A percentile compares a stretch with the other conserved stretches of the same genome.
Evolutionary conservation across 2,797 vertebrate species (phyloP).

Genomic region (Manis javanica): DNA sequence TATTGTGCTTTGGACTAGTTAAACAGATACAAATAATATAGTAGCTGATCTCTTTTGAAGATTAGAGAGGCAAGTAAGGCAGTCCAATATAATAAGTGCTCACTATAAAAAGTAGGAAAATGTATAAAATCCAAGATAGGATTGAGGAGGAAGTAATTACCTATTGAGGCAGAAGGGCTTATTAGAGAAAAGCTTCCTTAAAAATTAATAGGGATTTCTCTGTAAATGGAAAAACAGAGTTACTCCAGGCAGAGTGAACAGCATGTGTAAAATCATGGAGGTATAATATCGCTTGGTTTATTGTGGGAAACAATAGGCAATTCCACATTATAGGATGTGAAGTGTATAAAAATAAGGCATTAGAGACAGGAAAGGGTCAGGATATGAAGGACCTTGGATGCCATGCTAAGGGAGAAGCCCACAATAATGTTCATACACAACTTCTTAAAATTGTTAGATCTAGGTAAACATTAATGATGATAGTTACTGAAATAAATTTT

Average conservation of each 20-base stretch:
- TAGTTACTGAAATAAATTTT: slow-evolving; percentile 58
- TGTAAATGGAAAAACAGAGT: background rate
- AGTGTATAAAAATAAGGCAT: background rate
- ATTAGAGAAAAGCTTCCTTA: background rate
- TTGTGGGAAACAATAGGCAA: background rate
- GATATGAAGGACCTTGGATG: background rate
- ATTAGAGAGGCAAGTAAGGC: background rate
- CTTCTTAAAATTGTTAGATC: slow-evolving; percentile 40
- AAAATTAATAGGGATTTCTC: background rate
- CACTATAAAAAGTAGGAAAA: background rate
- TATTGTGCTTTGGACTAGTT: background rate
- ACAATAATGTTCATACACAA: background rate
- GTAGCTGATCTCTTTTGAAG: background rate
- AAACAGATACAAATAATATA: slow-evolving; percentile 15
- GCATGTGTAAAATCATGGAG: background rate
- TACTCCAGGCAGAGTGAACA: background rate
- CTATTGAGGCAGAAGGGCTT: background rate
- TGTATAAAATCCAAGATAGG: background rate
- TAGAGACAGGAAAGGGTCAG: background rate
- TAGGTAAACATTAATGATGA: slow-evolving; percentile 12
- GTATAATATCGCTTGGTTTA: background rate
- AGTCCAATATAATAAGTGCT: background rate
- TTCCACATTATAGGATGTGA: background rate
- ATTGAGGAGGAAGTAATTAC: background rate
- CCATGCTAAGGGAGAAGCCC: background rate